Evolutionary conservation across 1,140 invertebrate genomes (phyloP).

Genomic region (Triops cancriformis): DNA sequence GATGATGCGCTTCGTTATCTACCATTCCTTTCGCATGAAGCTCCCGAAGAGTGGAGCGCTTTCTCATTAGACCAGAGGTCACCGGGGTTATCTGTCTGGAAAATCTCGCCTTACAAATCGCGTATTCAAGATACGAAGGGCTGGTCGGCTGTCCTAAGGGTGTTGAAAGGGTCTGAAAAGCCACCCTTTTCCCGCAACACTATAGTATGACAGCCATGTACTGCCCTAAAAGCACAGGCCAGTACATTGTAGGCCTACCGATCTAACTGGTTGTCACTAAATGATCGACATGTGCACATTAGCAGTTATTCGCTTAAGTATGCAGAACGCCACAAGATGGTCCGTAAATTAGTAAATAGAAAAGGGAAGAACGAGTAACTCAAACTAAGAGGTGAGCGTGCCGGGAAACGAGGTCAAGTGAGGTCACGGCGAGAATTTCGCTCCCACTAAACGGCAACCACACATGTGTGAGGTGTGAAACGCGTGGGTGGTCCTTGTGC

Average conservation of each 20-base stretch:
- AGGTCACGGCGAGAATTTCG: neutral
- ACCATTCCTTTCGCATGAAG: neutral
- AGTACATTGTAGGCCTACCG: neutral
- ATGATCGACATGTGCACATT: neutral
- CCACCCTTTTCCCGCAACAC: too few relatives aligned
- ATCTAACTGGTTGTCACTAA: neutral
- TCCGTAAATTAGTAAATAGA: too few relatives aligned
- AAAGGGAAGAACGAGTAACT: too few relatives aligned
- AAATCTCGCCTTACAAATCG: neutral
- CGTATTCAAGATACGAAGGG: neutral
- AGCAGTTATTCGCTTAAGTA: neutral
- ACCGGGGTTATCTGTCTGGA: neutral
- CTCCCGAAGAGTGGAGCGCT: neutral
- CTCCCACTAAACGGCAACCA: neutral
- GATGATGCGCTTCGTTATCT: conserved; percentile 1
- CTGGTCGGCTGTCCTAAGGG: neutral
- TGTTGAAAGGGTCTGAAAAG: too few relatives aligned
- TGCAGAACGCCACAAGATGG: too few relatives aligned
- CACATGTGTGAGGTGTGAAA: neutral
- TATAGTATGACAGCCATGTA: too few relatives aligned
- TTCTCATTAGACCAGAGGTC: conserved; percentile 4
- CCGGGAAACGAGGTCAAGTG: conserved; percentile 3
- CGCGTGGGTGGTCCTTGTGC: neutral
- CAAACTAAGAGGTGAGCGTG: neutral
- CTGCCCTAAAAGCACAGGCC: neutral